These are phyloP conservation scores for Hydrotaea diabolus DNA, from an alignment of 2,888 invertebrate species.

Conservation along the genomic window DNA sequence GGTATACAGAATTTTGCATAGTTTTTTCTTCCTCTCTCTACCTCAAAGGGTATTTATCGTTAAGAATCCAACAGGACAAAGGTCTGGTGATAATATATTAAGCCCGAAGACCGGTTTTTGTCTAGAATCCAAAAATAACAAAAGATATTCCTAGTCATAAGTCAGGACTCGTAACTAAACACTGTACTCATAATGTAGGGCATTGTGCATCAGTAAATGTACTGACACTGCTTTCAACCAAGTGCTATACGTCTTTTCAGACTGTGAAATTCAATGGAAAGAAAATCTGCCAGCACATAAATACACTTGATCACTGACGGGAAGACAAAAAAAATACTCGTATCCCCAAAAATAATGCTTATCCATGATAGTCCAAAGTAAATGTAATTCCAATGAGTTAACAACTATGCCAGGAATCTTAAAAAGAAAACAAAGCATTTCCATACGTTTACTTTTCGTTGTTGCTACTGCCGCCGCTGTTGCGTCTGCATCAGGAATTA, in stretches of 20 bases:
- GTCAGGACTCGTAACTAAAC: too few relatives aligned
- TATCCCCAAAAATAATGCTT: slow-evolving; percentile 28
- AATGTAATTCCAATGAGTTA: slow-evolving; percentile 76
- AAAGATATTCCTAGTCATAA: too few relatives aligned
- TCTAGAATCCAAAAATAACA: too few relatives aligned
- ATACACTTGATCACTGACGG: slow-evolving; percentile 17
- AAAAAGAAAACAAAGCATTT: slow-evolving; percentile 64
- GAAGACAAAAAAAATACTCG: slow-evolving; percentile 27
- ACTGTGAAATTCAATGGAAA: slow-evolving; percentile 58
- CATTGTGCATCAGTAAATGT: background rate
- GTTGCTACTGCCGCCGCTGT: background rate
- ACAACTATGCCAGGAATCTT: slow-evolving; percentile 77
- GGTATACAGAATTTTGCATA: too few relatives aligned
- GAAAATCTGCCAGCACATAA: slow-evolving; percentile 50
- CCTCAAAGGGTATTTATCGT: too few relatives aligned
- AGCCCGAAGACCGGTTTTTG: too few relatives aligned
- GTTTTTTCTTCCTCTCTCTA: too few relatives aligned
- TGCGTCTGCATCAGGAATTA: slow-evolving; percentile 72
- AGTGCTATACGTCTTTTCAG: slow-evolving; percentile 53
- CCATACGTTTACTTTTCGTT: slow-evolving; percentile 53
- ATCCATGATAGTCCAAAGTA: slow-evolving; percentile 53
- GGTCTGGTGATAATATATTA: too few relatives aligned
- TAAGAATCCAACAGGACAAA: too few relatives aligned
- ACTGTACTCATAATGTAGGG: background rate
- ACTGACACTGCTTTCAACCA: background rate